Evolutionary conservation across 1,140 invertebrate species (phyloP).

Genomic region (Diorhabda elongata): DNA sequence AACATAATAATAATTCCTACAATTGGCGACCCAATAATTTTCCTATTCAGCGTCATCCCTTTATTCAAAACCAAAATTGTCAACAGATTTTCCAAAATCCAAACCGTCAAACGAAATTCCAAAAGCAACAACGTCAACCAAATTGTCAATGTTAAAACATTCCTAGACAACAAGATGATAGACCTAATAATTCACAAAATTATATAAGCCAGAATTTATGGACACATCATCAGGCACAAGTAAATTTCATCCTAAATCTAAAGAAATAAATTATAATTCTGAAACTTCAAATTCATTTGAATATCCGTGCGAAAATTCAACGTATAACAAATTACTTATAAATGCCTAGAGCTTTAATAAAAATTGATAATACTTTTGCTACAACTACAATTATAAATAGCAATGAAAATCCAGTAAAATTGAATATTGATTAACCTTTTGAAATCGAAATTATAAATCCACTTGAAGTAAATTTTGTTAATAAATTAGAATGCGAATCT

Average conservation of each 20-base stretch:
- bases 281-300: background rate
- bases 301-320: background rate
- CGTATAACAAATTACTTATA: background rate
- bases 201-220: background rate
- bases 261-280: background rate
- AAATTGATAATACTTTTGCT: background rate
- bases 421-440: background rate
- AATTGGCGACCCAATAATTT: background rate
- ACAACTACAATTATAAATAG: slow-evolving; percentile 1
- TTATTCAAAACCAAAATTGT: background rate
- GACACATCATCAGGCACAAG: no score
- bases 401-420: background rate
- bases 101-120: no score
- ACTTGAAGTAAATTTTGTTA: background rate
- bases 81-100: no score
- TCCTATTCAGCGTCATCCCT: background rate
- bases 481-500: background rate
- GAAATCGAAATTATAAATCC: background rate
- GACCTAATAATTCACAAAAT: no score
- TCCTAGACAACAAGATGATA: no score
- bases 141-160: no score
- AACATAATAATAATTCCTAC: no score
- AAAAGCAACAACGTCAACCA: no score
- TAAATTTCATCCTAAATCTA: no score
- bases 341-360: background rate